phyloP scores from a whole-genome alignment of 2,888 invertebrate species.

The Teleiodes luculella region DNA sequence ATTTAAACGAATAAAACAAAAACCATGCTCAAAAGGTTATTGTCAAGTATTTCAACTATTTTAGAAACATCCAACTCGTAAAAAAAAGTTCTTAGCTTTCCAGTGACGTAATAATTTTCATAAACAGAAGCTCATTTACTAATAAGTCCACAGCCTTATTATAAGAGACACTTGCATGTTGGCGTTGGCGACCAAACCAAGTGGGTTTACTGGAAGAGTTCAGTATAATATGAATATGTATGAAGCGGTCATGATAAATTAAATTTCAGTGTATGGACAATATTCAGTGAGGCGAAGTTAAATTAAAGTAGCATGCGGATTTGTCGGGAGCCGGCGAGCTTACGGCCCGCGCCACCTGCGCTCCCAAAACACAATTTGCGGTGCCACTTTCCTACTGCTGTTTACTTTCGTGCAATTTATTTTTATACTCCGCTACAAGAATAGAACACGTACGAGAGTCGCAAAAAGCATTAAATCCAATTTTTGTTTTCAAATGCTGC shows the following conservation, averaged over 20 bases:
- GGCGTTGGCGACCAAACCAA: background rate
- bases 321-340: slow-evolving; percentile 55
- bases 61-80: too few relatives aligned
- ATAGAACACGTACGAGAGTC: background rate
- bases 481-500: slow-evolving; percentile 1
- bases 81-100: too few relatives aligned
- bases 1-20: too few relatives aligned
- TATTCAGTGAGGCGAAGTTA: slow-evolving; percentile 70
- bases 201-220: background rate
- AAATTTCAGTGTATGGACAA: slow-evolving; percentile 64
- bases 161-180: too few relatives aligned
- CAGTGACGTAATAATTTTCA: too few relatives aligned
- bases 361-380: slow-evolving; percentile 68
- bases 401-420: slow-evolving; percentile 65
- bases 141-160: too few relatives aligned
- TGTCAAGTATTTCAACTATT: too few relatives aligned
- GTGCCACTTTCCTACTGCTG: slow-evolving; percentile 57
- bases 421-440: slow-evolving; percentile 28
- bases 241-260: slow-evolving; percentile 32
- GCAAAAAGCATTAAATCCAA: background rate
- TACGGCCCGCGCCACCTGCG: slow-evolving; percentile 65
- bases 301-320: slow-evolving; percentile 73
- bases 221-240: background rate
- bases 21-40: too few relatives aligned
- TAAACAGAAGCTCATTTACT: too few relatives aligned